Evolutionary conservation across 2,797 vertebrate species (phyloP).

Genomic region (Acrocephalus scirpaceus): DNA sequence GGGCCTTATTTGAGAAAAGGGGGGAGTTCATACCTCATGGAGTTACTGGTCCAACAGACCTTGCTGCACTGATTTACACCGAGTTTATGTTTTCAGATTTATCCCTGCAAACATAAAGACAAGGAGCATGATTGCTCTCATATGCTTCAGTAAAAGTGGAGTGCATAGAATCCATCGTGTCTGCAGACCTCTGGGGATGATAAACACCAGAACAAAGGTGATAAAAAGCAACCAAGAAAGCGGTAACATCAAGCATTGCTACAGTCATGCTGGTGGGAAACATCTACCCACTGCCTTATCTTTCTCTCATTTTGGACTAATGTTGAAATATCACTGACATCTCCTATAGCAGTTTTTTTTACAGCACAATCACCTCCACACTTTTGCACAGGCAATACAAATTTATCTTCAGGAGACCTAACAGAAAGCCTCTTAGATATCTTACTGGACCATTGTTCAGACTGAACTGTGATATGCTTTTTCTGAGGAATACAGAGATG

Average conservation of each 20-base stretch:
- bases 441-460: neutral
- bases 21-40: constrained; percentile 11
- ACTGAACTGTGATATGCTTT: neutral
- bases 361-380: neutral
- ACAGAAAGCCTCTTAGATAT: neutral
- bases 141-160: neutral
- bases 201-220: neutral
- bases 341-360: neutral
- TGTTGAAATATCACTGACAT: neutral
- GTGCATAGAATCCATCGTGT: neutral
- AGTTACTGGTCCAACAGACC: constrained; percentile 40
- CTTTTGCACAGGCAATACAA: neutral
- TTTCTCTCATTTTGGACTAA: neutral
- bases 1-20: neutral
- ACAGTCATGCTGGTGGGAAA: neutral
- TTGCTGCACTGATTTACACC: constrained; percentile 36
- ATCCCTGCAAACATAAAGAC: constrained; percentile 9
- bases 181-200: neutral
- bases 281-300: neutral
- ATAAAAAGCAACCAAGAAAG: constrained; percentile 28
- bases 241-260: neutral
- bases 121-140: constrained; percentile 27
- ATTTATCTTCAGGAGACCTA: neutral
- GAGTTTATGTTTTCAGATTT: constrained; percentile 28
- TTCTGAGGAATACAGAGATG: neutral